Base-by-base conservation (phyloP, 2,113 vertebrate genomes). In the Cheirogaleus medius region DNA sequence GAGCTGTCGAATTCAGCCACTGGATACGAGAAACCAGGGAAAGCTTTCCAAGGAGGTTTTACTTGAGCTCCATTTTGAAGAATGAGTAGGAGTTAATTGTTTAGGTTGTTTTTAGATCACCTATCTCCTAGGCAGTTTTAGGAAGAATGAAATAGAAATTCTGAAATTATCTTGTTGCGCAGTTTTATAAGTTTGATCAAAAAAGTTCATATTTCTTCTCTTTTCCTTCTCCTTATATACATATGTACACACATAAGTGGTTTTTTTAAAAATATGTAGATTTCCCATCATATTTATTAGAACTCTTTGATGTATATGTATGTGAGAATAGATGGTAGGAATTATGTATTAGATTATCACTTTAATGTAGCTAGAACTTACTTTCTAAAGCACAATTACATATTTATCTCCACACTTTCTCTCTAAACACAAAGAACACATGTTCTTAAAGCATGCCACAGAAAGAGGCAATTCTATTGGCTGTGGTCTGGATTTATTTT, bases 71-170 rank as follows among this genome's bases (percentile, higher is more conserved):
- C 49, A 32, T 54, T 87, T 69, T 84, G 52, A 88, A 96, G 56
- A 73, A 71, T 64, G 49, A 97, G 83, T 80, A 87, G 78, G 47
- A 93, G 42, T 95, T 92, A 66, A 74, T 66, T 86, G 49, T 90
- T 97, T 91, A 89, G 69, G n/a, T 92, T 96, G 74, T 9, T 96
- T 98, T 91, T 77, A 95, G 52, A 95, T 83, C 64, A 47, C 10
- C 8, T 87, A 78, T 69, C 47, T 93, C 64, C 42, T 85, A 78
- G 69, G 29, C 27, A 71, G 12, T 56, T 90, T 95, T 64, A 89
- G 49, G 58, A 64, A 58, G 11, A 80, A 74, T 29, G 21, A 69
- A 74, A 66, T 6, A 77, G 27, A 93, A 94, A 95, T 58, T 96
- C 73, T 89, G 73, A 96, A 97, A 95, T 96, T 88, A 92, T 64